Evolutionary conservation across 2,888 invertebrate species (phyloP).

Genomic region (Caenorhabditis sinica): DNA sequence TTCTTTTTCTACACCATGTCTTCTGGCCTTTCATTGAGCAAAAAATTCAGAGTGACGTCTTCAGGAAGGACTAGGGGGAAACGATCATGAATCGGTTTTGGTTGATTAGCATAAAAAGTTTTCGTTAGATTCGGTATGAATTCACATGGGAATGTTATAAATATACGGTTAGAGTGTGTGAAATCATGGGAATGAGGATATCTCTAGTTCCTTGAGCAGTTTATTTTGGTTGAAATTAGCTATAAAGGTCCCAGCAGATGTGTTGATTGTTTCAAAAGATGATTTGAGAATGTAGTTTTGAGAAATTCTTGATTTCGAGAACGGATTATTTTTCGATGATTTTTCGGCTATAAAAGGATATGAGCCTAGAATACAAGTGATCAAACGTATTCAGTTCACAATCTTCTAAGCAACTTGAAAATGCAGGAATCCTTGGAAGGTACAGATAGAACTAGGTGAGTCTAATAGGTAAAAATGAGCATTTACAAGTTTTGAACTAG

Average conservation of each 20-base stretch:
- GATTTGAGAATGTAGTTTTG: background rate
- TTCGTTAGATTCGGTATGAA: background rate
- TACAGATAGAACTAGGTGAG: too few species aligned
- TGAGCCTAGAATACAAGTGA: too few species aligned
- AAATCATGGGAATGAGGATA: background rate
- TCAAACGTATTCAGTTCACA: too few species aligned
- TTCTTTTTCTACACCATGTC: slow-evolving; percentile 18
- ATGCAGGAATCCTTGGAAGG: too few species aligned
- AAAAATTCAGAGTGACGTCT: slow-evolving; percentile 45
- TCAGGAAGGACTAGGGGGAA: slow-evolving; percentile 3
- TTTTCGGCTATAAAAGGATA: background rate
- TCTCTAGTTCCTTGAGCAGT: too few species aligned
- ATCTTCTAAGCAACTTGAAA: too few species aligned
- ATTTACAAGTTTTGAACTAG: too few species aligned
- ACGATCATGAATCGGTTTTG: slow-evolving; percentile 47
- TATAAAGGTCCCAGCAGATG: background rate
- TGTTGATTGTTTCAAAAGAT: background rate
- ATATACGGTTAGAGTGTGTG: background rate
- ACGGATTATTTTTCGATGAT: background rate
- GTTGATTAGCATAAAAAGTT: slow-evolving; percentile 45
- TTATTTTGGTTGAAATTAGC: too few species aligned
- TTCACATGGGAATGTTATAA: slow-evolving; percentile 28
- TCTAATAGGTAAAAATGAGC: too few species aligned
- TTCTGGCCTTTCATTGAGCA: slow-evolving; percentile 39
- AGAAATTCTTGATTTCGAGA: background rate